Percentiles rank a stretch among this genome's conserved stretches.
Evolutionary conservation across 2,888 invertebrate species (phyloP).

Genomic region (Trissoscelio sp.): DNA sequence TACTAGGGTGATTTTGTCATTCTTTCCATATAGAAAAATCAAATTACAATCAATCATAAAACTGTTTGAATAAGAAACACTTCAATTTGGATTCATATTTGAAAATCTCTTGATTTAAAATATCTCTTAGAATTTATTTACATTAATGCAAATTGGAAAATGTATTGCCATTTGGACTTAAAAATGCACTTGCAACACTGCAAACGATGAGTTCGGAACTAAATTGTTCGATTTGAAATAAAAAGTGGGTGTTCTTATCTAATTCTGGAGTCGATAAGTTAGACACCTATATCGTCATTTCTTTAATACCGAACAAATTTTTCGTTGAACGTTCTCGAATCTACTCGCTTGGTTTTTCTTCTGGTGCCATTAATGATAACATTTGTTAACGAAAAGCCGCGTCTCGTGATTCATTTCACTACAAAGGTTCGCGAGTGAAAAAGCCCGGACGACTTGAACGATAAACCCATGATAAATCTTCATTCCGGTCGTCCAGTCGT

Average conservation of each 20-base stretch:
- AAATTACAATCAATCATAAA: too few species aligned
- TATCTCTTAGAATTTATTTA: too few species aligned
- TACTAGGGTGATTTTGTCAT: too few species aligned
- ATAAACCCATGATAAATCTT: slow-evolving; percentile 69
- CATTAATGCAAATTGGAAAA: too few species aligned
- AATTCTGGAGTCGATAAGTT: slow-evolving; percentile 6
- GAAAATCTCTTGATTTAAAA: too few species aligned
- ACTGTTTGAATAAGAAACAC: too few species aligned
- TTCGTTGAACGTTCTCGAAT: slow-evolving; percentile 21
- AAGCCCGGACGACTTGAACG: slow-evolving; percentile 56
- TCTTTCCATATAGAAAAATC: too few species aligned
- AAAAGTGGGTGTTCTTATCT: neutral
- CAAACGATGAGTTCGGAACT: too few species aligned
- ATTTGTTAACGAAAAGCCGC: slow-evolving; percentile 60
- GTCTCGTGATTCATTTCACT: slow-evolving; percentile 58
- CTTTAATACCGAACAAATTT: slow-evolving; percentile 31
- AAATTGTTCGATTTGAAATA: too few species aligned
- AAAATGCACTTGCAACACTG: too few species aligned
- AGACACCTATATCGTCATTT: slow-evolving; percentile 2
- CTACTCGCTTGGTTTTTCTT: slow-evolving; percentile 7
- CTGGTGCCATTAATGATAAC: slow-evolving; percentile 45
- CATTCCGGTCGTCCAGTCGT: slow-evolving; percentile 59
- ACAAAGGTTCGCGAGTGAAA: slow-evolving; percentile 57
- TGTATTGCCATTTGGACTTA: too few species aligned
- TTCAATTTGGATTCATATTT: too few species aligned